Evolutionary conservation across 2,888 invertebrate genomes (phyloP).

Genomic region (Lepas anatifera): DNA sequence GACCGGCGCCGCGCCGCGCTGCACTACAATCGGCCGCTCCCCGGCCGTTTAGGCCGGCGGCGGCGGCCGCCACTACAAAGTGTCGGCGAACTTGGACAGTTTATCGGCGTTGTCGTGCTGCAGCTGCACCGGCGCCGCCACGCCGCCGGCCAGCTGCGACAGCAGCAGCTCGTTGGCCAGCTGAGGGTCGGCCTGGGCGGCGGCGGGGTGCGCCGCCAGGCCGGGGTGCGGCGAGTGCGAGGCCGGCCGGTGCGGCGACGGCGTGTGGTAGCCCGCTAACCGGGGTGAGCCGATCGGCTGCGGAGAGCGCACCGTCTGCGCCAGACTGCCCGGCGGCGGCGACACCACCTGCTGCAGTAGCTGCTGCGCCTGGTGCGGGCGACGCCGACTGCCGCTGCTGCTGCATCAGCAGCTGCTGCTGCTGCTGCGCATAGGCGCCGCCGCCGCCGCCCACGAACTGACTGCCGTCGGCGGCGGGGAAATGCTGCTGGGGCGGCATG

Average conservation of each 20-base stretch:
- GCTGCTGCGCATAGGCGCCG: conserved; percentile 24
- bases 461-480: conserved; percentile 22
- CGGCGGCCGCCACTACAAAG: conserved; percentile 29
- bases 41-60: background rate
- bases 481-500: conserved; percentile 31
- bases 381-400: conserved; percentile 51
- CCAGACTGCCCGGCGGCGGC: conserved; percentile 50
- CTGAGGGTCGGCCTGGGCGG: conserved; percentile 25
- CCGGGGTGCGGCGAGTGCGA: conserved; percentile 33
- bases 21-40: no score
- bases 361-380: conserved; percentile 49
- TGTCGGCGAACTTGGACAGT: conserved; percentile 84
- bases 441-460: conserved; percentile 23
- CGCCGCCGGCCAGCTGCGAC: conserved; percentile 33
- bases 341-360: conserved; percentile 74
- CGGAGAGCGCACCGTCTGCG: conserved; percentile 50
- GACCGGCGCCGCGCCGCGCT: no score
- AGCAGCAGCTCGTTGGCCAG: conserved; percentile 38
- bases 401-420: conserved; percentile 35
- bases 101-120: conserved; percentile 49
- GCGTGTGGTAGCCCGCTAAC: conserved; percentile 25
- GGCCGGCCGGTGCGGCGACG: conserved; percentile 35
- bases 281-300: conserved; percentile 60
- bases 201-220: no score
- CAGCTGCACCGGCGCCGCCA: conserved; percentile 33